Conservation (phyloP, 2,113 vertebrate species). For the Hippolais icterina region DNA sequence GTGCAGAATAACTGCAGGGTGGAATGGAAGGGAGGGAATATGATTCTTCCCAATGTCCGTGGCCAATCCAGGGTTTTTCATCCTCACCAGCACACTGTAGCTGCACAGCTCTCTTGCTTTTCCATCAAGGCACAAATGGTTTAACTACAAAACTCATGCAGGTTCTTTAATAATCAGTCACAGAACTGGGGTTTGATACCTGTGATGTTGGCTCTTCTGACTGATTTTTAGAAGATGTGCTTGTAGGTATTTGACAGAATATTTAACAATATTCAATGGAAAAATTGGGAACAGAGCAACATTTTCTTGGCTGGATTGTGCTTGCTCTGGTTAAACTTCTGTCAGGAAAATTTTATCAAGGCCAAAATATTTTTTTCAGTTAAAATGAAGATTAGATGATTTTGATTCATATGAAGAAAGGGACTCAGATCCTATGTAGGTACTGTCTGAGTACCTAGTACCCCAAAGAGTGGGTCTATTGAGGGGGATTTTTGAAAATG, state of each 20-base stretch:
- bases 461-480: rapidly evolving
- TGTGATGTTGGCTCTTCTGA: background rate
- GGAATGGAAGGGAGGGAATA: background rate
- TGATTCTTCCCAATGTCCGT: background rate
- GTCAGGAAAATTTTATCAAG: background rate
- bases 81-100: background rate
- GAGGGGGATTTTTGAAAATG: background rate
- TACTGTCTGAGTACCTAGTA: background rate
- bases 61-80: background rate
- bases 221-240: background rate
- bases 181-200: background rate
- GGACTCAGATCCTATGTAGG: rapidly evolving
- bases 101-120: background rate
- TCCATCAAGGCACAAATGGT: background rate
- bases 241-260: background rate
- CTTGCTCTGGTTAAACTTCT: background rate
- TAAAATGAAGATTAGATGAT: background rate
- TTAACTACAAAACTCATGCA: background rate
- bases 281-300: background rate
- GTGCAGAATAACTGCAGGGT: background rate
- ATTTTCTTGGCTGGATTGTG: background rate
- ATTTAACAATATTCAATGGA: background rate
- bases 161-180: background rate
- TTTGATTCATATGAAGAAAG: background rate
- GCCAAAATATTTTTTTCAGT: background rate